Percentiles rank a stretch among this genome's conserved stretches.
These are phyloP conservation scores for Botia almorhae DNA, from an alignment of 2,797 vertebrate species.

Conservation along the genomic window DNA sequence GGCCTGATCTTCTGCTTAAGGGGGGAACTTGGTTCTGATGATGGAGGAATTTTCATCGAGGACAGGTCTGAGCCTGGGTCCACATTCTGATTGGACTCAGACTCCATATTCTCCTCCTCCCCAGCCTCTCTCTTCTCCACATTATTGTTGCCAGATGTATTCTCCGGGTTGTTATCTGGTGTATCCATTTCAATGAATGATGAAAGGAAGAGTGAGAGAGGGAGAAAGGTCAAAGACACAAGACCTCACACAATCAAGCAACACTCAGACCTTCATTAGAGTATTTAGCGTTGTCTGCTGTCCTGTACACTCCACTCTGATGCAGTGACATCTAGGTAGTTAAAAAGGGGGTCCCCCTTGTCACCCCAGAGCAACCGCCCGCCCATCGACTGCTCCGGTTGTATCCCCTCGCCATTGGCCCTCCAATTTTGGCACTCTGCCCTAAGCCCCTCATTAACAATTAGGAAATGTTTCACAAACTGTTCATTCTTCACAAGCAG, in stretches of 20 bases:
- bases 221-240: slow-evolving; percentile 51
- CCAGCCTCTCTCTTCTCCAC: slow-evolving; percentile 60
- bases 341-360: slow-evolving; percentile 69
- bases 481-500: slow-evolving; percentile 79
- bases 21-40: slow-evolving; percentile 58
- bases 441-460: slow-evolving; percentile 79
- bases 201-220: slow-evolving; percentile 41
- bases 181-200: slow-evolving; percentile 45
- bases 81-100: slow-evolving; percentile 55
- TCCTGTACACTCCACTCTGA: slow-evolving; percentile 65
- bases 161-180: slow-evolving; percentile 61
- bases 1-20: not conserved
- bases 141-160: slow-evolving; percentile 76
- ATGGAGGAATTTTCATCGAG: slow-evolving; percentile 62
- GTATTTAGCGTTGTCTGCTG: slow-evolving; percentile 63
- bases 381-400: slow-evolving; percentile 49
- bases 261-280: slow-evolving; percentile 68
- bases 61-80: slow-evolving; percentile 63
- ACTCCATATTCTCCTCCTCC: slow-evolving; percentile 60
- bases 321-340: slow-evolving; percentile 74
- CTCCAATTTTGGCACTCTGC: slow-evolving; percentile 65
- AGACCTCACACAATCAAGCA: slow-evolving; percentile 60
- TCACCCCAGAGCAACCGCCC: slow-evolving; percentile 63
- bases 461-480: slow-evolving; percentile 92
- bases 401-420: slow-evolving; percentile 63